phyloP scores from a whole-genome alignment of 2,888 invertebrate species.

The Lasius fuliginosus region DNA sequence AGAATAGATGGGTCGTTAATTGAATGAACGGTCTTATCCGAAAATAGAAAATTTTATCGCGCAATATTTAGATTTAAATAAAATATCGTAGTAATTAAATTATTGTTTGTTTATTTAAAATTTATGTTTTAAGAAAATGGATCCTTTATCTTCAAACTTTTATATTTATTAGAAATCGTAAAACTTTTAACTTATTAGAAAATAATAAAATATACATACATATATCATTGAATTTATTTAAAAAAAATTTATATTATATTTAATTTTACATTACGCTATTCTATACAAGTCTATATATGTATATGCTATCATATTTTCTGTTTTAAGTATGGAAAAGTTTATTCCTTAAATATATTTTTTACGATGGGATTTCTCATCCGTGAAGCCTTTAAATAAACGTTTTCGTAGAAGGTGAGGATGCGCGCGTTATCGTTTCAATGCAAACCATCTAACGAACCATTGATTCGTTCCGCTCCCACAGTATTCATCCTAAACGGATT shows the following conservation, averaged over 20 bases:
- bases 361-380: neutral
- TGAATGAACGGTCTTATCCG: neutral
- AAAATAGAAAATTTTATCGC: neutral
- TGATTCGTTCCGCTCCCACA: constrained; percentile 75
- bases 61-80: neutral
- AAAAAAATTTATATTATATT: neutral
- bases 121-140: neutral
- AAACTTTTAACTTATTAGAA: neutral
- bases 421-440: constrained; percentile 79
- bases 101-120: neutral
- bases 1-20: neutral
- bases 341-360: neutral
- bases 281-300: neutral
- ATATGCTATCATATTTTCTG: neutral
- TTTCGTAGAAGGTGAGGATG: constrained; percentile 59
- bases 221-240: neutral
- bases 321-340: neutral
- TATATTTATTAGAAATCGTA: neutral
- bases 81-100: neutral
- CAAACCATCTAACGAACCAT: constrained; percentile 83
- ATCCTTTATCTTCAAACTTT: neutral
- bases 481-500: constrained; percentile 85
- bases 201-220: neutral
- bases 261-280: neutral
- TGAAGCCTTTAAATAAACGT: constrained; percentile 67